These are phyloP conservation scores for Tetrao urogallus DNA, from an alignment of 2,113 vertebrate genomes.

Conservation along the genomic window DNA sequence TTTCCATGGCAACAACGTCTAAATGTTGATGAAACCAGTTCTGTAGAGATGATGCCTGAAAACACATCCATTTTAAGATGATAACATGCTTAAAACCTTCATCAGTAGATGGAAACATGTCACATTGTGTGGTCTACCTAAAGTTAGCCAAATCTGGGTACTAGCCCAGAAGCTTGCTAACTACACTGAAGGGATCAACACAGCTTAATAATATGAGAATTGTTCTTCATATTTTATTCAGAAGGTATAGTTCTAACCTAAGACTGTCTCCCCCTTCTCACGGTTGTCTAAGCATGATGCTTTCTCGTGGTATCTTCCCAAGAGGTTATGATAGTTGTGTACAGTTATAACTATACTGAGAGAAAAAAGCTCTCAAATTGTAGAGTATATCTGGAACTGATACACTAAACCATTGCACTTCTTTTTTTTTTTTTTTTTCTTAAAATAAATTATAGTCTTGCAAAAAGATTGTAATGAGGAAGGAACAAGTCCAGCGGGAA, in stretches of 20 bases:
- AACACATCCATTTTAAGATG: constrained; percentile 51
- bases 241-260: background rate
- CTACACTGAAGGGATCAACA: background rate
- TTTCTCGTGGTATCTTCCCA: background rate
- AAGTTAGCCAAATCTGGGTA: constrained; percentile 22
- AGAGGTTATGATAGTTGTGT: background rate
- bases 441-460: background rate
- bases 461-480: background rate
- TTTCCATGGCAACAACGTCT: constrained; percentile 67
- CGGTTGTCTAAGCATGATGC: background rate
- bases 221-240: background rate
- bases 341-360: background rate
- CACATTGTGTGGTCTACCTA: background rate
- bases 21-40: constrained; percentile 36
- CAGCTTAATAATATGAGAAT: background rate
- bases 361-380: background rate
- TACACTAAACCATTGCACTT: background rate
- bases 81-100: constrained; percentile 32
- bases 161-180: background rate
- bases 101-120: constrained; percentile 10
- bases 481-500: too few relatives aligned
- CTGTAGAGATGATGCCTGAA: constrained; percentile 36
- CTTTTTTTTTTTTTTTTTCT: background rate
- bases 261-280: background rate
- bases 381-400: background rate